phyloP scores from a whole-genome alignment of 2,888 invertebrate genomes.

The Nymphalis urticae region DNA sequence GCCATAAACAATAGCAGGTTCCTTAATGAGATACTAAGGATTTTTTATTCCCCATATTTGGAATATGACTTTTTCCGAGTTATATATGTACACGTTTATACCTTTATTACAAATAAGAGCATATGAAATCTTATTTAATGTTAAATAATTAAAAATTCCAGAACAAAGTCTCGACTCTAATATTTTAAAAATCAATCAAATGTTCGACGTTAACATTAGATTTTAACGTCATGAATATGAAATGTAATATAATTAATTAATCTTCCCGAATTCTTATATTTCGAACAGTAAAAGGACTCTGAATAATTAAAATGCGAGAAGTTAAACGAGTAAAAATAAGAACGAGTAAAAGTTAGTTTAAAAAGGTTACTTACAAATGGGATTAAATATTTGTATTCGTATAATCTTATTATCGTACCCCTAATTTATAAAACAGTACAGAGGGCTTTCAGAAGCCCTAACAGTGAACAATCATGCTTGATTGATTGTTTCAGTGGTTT shows the following conservation, averaged over 20 bases:
- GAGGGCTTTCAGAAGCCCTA: background rate
- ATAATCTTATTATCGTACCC: slow-evolving; percentile 2
- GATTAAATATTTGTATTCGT: background rate
- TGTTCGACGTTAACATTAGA: too few relatives aligned
- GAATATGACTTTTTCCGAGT: background rate
- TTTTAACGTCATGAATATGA: too few relatives aligned
- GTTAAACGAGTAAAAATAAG: too few relatives aligned
- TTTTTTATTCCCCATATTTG: background rate
- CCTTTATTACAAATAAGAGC: background rate
- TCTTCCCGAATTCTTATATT: too few relatives aligned
- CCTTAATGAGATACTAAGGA: background rate
- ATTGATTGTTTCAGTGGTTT: background rate
- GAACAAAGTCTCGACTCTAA: too few relatives aligned
- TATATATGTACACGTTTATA: background rate
- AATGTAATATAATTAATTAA: too few relatives aligned
- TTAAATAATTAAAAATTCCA: too few relatives aligned
- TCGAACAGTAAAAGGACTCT: too few relatives aligned
- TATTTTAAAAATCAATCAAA: too few relatives aligned
- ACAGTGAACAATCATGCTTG: background rate
- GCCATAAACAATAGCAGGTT: background rate
- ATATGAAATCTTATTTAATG: too few relatives aligned
- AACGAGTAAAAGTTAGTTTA: background rate
- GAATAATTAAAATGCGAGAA: too few relatives aligned
- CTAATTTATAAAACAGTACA: background rate
- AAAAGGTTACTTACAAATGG: background rate